Evolutionary conservation across 1,140 invertebrate genomes (phyloP).

Genomic region (Epicauta chinensis): DNA sequence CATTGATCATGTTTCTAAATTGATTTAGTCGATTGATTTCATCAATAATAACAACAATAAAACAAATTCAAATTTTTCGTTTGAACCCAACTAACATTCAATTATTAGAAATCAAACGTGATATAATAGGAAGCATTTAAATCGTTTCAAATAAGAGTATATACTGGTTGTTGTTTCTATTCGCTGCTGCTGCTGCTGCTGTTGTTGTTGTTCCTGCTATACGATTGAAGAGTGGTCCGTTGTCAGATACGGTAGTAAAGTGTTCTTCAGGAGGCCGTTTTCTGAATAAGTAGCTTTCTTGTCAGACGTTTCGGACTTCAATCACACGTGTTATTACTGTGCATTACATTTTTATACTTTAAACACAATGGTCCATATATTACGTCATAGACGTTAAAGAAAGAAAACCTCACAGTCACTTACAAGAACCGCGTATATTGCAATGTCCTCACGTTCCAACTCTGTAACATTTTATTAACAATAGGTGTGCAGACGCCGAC

Average conservation of each 20-base stretch:
- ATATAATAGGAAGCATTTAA: too few species aligned
- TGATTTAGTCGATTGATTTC: too few species aligned
- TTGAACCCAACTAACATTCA: too few species aligned
- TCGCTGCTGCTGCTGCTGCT: slow-evolving; percentile 1
- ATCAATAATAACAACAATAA: too few species aligned
- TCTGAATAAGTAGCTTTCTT: slow-evolving; percentile 28
- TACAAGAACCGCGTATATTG: slow-evolving; percentile 6
- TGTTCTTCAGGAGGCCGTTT: slow-evolving; percentile 21
- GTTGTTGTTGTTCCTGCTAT: too few species aligned
- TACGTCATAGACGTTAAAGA: slow-evolving; percentile 21
- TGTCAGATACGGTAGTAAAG: slow-evolving; percentile 24
- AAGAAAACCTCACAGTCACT: background rate
- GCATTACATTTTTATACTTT: slow-evolving; percentile 23
- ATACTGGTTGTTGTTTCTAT: slow-evolving; percentile 4
- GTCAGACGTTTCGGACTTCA: slow-evolving; percentile 22
- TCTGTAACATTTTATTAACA: slow-evolving; percentile 15
- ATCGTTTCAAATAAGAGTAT: too few species aligned
- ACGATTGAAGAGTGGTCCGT: slow-evolving; percentile 20
- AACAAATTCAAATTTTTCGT: too few species aligned
- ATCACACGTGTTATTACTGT: slow-evolving; percentile 30
- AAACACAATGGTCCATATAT: slow-evolving; percentile 29
- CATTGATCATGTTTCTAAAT: too few species aligned
- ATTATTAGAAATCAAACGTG: too few species aligned
- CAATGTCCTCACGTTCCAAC: slow-evolving; percentile 6
- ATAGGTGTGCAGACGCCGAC: slow-evolving; percentile 19